Base-by-base conservation (phyloP, 2,797 vertebrate genomes). In the Hydrophis major region DNA sequence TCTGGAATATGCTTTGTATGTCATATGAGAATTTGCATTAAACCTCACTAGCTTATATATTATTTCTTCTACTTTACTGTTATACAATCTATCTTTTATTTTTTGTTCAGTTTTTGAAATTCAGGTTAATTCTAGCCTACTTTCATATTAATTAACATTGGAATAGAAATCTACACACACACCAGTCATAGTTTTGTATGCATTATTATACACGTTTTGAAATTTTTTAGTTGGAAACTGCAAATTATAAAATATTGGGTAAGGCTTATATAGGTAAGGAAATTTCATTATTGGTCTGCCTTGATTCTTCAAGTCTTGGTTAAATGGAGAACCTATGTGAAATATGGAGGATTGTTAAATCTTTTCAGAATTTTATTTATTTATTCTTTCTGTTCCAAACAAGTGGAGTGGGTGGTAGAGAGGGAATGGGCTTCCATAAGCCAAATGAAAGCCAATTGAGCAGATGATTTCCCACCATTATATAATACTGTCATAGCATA, bases 1-100 rank as follows among this genome's bases (percentile, higher is more conserved):
- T 97, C 97, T 98, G 97, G 97, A 96, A 97, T 89, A 61, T 94
- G 95, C 95, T 97, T 0, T 96, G 96, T 97, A 96, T 97, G 95
- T 98, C 96, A 96, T 95, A 78, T 87, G 96, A 97, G 96, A 96
- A 94, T 96, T 97, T 95, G 94, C 95, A 96, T 96, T 96, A 96
- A n/a, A 90, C 74, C 95, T 93, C 97, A 97, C 97, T 97, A 96
- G 95, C 66, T 74, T 94, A 96, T 96, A 96, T 95, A 94, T 97
- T 95, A 94, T 93, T 94, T 61, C 27, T 37, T 94, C 94, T 94
- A 94, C 95, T 95, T 93, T 96, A 94, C 93, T 93, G 93, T 94
- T 92, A 37, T 90, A 96, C 78, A 95, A 94, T 93, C 95, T 92
- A 97, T 97, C 96, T 98, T 97, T 97, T 96, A 94, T 96, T 97